A percentile compares a stretch with the other conserved stretches of the same genome.
Evolutionary conservation across 2,888 invertebrate species (phyloP).

Genomic region (Lordiphosa fenestrarum): DNA sequence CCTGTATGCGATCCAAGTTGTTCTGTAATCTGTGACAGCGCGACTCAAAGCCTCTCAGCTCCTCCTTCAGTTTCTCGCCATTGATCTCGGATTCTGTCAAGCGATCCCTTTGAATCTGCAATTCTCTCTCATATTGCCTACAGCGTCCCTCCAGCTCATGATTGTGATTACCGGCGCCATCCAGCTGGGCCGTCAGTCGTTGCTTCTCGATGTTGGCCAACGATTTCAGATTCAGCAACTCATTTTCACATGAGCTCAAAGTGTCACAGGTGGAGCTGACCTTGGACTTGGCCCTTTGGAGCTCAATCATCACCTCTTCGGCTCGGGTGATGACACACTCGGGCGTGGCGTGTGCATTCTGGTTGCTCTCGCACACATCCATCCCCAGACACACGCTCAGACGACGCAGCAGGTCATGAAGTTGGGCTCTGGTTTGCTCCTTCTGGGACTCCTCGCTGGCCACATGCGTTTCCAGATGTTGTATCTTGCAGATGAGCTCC

Average conservation of each 20-base stretch:
- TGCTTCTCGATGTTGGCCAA: slow-evolving; percentile 84
- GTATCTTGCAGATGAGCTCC: slow-evolving; percentile 87
- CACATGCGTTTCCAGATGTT: slow-evolving; percentile 87
- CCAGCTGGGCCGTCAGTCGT: slow-evolving; percentile 85
- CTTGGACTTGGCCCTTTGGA: slow-evolving; percentile 84
- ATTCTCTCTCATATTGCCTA: slow-evolving; percentile 88
- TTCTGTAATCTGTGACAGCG: slow-evolving; percentile 79
- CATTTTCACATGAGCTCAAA: slow-evolving; percentile 79
- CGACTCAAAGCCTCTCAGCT: slow-evolving; percentile 80
- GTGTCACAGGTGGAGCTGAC: slow-evolving; percentile 80
- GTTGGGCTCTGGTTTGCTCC: slow-evolving; percentile 84
- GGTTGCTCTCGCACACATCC: slow-evolving; percentile 84
- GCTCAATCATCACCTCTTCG: slow-evolving; percentile 88
- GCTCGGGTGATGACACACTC: slow-evolving; percentile 89
- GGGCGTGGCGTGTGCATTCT: slow-evolving; percentile 82
- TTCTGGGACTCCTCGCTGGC: slow-evolving; percentile 88
- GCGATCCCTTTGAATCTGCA: slow-evolving; percentile 86
- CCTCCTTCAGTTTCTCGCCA: slow-evolving; percentile 82
- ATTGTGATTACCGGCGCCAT: slow-evolving; percentile 81
- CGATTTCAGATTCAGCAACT: slow-evolving; percentile 77
- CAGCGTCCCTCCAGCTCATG: slow-evolving; percentile 88
- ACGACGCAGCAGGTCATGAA: slow-evolving; percentile 87
- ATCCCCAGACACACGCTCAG: slow-evolving; percentile 87
- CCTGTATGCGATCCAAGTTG: slow-evolving; percentile 78
- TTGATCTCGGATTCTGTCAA: slow-evolving; percentile 87